Evolutionary conservation across 1,140 invertebrate genomes (phyloP), one percentile per base, ranked within the genome.

Genomic region (Ostrea edulis): DNA sequence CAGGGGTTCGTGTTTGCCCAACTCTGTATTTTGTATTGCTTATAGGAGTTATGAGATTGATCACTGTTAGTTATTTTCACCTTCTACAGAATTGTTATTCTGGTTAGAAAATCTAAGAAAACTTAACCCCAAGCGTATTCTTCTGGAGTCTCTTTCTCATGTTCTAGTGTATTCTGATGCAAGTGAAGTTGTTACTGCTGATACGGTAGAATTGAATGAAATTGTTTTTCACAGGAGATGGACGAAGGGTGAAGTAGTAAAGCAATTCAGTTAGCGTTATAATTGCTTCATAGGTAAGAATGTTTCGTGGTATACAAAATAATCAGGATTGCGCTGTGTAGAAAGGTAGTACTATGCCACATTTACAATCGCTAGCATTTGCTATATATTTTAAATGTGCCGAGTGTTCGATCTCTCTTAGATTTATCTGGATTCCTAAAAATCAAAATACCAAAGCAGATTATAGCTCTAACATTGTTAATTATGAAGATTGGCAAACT

Each of bases 281-380:
- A 55, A 17, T 77, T 52, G 20, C 17, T 0, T 52, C 5, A 44
- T 44, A 44, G 17, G 51, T 8, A 71, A 86, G 51, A 51, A 4
- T 14, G 7, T 86, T 12, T 8, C 0, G 3, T 87, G 81, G 81
- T 12, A 62, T 53, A 83, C 54, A 22, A 81, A n/a, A 87, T 62
- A 83, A 83, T 22, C 77, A 83, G 62, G 62, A 83, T n/a, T 87
- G 77, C 82, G 86, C 65, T 62, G 81, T 87, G 29, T 4, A 62
- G 5, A 68, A 29, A n/a, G 86, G 81, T 58, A 87, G 81, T 52
- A 83, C 51, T 11, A 83, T 65, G 8, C 17, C 22, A 11, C 22
- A 83, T 44, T 52, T 83, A n/a, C 81, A 87, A 22, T 12, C 12
- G 17, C 22, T 87, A 22, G 53, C 86, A 29, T 62, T 55, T 55